Conservation (phyloP, 2,797 vertebrate genomes). For the Salarias fasciatus region DNA sequence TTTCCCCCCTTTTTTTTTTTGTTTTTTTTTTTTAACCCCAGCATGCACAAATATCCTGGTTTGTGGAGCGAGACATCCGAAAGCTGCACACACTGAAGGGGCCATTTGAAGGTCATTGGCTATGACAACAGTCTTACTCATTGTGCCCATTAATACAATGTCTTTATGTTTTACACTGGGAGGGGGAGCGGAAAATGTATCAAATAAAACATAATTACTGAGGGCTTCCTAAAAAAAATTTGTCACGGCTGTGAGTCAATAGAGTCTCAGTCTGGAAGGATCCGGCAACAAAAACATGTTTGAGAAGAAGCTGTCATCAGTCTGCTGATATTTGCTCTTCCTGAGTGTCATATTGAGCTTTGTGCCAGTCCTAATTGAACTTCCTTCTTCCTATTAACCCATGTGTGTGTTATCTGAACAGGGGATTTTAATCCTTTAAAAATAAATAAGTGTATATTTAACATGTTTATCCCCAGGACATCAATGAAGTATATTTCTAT, state of each 20-base stretch:
- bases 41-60: conserved; percentile 68
- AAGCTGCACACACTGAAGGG: conserved; percentile 40
- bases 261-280: conserved; percentile 53
- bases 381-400: not conserved
- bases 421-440: not conserved
- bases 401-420: not conserved
- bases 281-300: conserved; percentile 55
- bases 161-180: conserved; percentile 54
- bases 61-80: conserved; percentile 50
- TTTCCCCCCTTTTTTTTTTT: too few relatives aligned
- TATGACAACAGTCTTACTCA: conserved; percentile 65
- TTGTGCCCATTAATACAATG: conserved; percentile 64
- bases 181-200: conserved; percentile 41
- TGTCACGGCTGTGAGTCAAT: conserved; percentile 63
- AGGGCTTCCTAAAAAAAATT: conserved; percentile 70
- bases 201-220: conserved; percentile 71
- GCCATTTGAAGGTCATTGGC: conserved; percentile 62
- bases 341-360: conserved; percentile 37
- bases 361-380: conserved; percentile 36
- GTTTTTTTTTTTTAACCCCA: conserved; percentile 39
- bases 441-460: too few relatives aligned
- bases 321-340: conserved; percentile 59
- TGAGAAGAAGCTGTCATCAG: conserved; percentile 40
- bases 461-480: too few relatives aligned
- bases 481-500: too few relatives aligned